phyloP scores from a whole-genome alignment of 2,888 invertebrate genomes.

The Epistrophella euchroma region DNA sequence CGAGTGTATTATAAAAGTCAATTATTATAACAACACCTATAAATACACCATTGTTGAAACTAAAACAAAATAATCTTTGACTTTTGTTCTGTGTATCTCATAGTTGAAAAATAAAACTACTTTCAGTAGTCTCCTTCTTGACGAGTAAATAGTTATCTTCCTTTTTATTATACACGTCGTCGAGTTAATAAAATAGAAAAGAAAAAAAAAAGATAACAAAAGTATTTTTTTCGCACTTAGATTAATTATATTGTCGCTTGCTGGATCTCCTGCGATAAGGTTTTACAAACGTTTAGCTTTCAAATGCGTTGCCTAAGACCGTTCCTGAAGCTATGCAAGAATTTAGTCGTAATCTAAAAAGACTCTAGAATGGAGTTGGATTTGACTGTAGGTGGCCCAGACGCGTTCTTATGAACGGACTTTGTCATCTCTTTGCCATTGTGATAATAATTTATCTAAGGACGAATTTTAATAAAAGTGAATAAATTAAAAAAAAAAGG shows the following conservation, averaged over 20 bases:
- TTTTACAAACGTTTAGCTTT: conserved; percentile 17
- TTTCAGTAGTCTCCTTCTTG: conserved; percentile 19
- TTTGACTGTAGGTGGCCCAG: conserved; percentile 59
- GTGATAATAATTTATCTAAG: background rate
- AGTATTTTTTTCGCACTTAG: conserved; percentile 46
- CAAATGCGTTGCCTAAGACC: conserved; percentile 24
- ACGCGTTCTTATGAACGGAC: conserved; percentile 43
- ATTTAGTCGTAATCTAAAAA: conserved; percentile 51
- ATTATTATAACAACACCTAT: conserved; percentile 8
- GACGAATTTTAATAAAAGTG: background rate
- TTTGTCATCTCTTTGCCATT: background rate
- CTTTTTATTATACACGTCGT: conserved; percentile 16
- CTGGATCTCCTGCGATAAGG: conserved; percentile 54
- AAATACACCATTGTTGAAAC: conserved; percentile 8
- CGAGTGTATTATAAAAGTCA: background rate
- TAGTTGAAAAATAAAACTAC: conserved; percentile 21
- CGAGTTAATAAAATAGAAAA: conserved; percentile 22
- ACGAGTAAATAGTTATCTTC: conserved; percentile 28
- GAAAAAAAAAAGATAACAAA: conserved; percentile 29
- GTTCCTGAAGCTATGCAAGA: background rate
- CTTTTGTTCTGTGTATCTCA: background rate
- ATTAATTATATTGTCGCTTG: conserved; percentile 53
- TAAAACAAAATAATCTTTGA: conserved; percentile 23
- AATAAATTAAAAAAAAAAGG: background rate
- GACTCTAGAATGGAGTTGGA: conserved; percentile 65